Percentiles rank a stretch among this genome's conserved stretches.
Evolutionary conservation across 2,888 invertebrate genomes (phyloP).

Genomic region (Andrena camellia): DNA sequence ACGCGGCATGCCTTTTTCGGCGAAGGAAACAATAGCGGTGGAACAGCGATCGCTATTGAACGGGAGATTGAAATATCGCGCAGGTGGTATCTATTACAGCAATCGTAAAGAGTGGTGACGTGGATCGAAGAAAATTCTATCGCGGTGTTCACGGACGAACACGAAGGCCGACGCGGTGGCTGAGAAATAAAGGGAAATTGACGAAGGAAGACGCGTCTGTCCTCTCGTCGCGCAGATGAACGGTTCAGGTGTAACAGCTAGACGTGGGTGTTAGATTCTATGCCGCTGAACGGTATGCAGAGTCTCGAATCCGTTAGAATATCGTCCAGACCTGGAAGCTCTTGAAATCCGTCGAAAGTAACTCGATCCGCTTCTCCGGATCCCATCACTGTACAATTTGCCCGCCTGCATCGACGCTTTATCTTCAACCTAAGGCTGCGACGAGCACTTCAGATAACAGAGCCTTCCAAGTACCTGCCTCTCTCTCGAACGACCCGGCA

Average conservation of each 20-base stretch:
- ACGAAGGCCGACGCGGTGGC: conserved; percentile 59
- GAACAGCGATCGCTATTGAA: conserved; percentile 18
- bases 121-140: conserved; percentile 69
- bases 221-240: neutral
- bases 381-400: neutral
- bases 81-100: conserved; percentile 68
- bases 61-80: conserved; percentile 64
- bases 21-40: neutral
- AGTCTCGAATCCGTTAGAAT: neutral
- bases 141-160: conserved; percentile 64
- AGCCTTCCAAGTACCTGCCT: neutral
- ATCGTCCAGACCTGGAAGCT: no score
- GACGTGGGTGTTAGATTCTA: conserved; percentile 12
- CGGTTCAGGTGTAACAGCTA: neutral
- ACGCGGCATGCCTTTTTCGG: conserved; percentile 13
- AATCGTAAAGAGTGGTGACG: conserved; percentile 61
- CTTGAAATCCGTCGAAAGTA: no score
- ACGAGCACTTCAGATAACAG: neutral
- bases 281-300: neutral
- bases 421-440: conserved; percentile 34
- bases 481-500: neutral
- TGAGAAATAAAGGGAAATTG: conserved; percentile 49
- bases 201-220: conserved; percentile 31
- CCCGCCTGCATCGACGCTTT: conserved; percentile 30
- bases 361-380: no score